A percentile compares a stretch with the other conserved stretches of the same genome.
phyloP scores from a whole-genome alignment of 2,797 vertebrate species.

The Echeneis naucrates region DNA sequence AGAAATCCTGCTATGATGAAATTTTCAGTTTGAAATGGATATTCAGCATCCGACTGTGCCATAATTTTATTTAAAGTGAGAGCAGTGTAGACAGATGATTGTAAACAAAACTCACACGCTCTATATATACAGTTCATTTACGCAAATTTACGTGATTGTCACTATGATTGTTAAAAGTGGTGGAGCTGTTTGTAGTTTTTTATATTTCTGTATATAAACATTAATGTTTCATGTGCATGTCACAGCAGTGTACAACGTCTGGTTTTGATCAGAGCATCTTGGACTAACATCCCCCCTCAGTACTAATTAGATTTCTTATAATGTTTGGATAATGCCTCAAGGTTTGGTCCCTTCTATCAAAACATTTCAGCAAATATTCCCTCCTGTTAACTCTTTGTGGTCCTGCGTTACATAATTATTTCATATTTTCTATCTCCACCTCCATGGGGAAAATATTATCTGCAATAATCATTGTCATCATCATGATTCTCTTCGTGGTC shows the following conservation, averaged over 20 bases:
- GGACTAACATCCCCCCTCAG: conserved; percentile 48
- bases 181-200: conserved; percentile 32
- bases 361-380: conserved; percentile 71
- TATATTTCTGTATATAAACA: conserved; percentile 38
- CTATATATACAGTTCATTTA: conserved; percentile 1
- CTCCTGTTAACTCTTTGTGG: conserved; percentile 72
- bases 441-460: conserved; percentile 79
- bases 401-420: conserved; percentile 69
- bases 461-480: conserved; percentile 85
- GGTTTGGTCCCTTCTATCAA: conserved; percentile 68
- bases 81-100: neutral
- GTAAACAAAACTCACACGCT: conserved; percentile 43
- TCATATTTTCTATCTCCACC: conserved; percentile 80
- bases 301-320: conserved; percentile 82
- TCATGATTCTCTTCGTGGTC: conserved; percentile 79
- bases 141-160: conserved; percentile 43
- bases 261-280: conserved; percentile 72
- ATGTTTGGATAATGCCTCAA: conserved; percentile 77
- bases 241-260: conserved; percentile 57
- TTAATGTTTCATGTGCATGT: conserved; percentile 50
- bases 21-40: conserved; percentile 69
- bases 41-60: conserved; percentile 46
- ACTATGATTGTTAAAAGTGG: conserved; percentile 33
- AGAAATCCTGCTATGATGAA: conserved; percentile 65
- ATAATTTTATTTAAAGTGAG: conserved; percentile 34